Evolutionary conservation across 2,797 vertebrate species (phyloP).

Genomic region (Premnoplex brunnescens): DNA sequence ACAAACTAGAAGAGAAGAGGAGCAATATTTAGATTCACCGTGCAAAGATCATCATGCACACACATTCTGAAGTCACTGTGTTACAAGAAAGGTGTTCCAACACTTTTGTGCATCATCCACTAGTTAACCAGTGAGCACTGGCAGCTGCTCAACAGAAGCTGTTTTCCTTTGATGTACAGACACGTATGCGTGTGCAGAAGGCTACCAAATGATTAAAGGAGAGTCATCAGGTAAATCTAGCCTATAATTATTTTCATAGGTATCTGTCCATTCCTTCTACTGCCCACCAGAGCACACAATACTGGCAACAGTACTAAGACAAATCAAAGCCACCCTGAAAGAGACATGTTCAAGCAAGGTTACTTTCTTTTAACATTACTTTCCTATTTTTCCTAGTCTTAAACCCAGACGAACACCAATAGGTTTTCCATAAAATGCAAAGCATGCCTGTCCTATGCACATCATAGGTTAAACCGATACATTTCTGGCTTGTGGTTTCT

Average conservation of each 20-base stretch:
- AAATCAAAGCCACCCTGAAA: not conserved
- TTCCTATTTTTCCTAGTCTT: not conserved
- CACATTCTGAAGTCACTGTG: not conserved
- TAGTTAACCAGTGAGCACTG: not conserved
- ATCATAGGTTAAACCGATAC: not conserved
- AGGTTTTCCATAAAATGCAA: not conserved
- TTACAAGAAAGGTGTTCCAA: not conserved
- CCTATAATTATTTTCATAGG: not conserved
- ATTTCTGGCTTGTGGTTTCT: not conserved
- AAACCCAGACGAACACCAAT: not conserved
- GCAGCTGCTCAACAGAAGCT: not conserved
- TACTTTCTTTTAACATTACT: not conserved
- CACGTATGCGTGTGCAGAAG: not conserved
- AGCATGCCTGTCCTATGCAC: not conserved
- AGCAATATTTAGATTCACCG: constrained; percentile 11
- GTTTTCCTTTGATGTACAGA: not conserved
- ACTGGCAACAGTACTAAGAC: not conserved
- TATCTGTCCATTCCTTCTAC: not conserved
- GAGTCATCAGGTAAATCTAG: not conserved
- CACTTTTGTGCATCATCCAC: not conserved
- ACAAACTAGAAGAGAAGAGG: constrained; percentile 84
- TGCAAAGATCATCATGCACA: not conserved
- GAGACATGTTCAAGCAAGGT: not conserved
- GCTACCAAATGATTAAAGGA: not conserved
- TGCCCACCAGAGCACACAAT: not conserved